Base-by-base conservation (phyloP, 2,888 invertebrate species). In the Seira sanloemensis region DNA sequence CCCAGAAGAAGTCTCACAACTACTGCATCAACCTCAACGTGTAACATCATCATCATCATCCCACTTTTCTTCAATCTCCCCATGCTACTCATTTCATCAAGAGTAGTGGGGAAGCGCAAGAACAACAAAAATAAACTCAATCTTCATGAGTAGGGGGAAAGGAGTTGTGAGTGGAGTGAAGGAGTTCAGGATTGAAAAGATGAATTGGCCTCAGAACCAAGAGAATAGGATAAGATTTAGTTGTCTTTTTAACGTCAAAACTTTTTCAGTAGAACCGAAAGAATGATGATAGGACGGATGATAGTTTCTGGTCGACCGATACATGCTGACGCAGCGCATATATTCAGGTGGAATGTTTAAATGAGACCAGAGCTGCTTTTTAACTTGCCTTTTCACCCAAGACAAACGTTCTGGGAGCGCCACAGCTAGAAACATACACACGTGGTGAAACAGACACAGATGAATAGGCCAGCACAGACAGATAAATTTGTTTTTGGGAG, bases 381-480 rank as follows among this genome's bases (percentile, higher is more conserved):
- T 18, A 7, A 12, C 1, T 18, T 50, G 50, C n/a, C 50, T 50
- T 18, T 50, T 50, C 5, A 12, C 50, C n/a, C 50, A 50, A 12
- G 50, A 2, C 12, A 50, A 50, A 50, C 2, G 16, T 37, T 37
- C 12, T 7, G 12, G 37, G 16, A 50, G 12, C 50, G 16, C 50
- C 16, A 12, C 16, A 37, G 12, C 50, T n/a, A n/a, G n/a, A n/a
- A n/a, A 50, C 76, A 81, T 65, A 21, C 73, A 73, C 74, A 62
- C 54, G 54, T 77, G 71, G 71, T 37, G 23, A 81, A 75, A 65
- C 71, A 80, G 69, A 82, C 82, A 66, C 76, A 82, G 82, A 82
- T 77, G 82, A 82, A 82, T 82, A 82, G 82, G 72, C 82, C 66
- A 69, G 77, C 76, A 58, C 71, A 82, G 75, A 76, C 75, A 82